Base-by-base conservation (phyloP, 2,888 invertebrate genomes). In the Icerya purchasi region DNA sequence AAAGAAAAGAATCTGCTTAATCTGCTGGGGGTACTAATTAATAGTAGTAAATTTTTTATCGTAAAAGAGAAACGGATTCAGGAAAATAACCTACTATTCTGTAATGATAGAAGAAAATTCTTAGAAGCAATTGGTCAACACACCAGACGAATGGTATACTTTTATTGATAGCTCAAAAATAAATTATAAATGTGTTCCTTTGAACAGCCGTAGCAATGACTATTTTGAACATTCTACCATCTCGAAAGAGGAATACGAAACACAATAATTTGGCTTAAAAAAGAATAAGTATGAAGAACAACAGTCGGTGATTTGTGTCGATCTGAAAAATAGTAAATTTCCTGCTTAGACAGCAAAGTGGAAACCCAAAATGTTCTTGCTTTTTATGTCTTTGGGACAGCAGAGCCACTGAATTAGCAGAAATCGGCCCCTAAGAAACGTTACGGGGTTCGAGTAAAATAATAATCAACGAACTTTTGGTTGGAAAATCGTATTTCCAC, bases 131-230 rank as follows among this genome's bases (percentile, higher is more conserved):
- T 54, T 25, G 50, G 21, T 60, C 21, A 57, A 25, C 63, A 50
- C 64, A 65, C 61, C 36, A 58, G 49, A 55, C 62, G 23, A 55
- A 62, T 36, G 64, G 68, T 36, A 68, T 66, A 66, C 56, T 66
- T 36, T 59, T 68, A 8, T 68, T 56, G 67, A 68, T 62, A 63
- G 63, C 2, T 66, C 64, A 8, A 66, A 66, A 62, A 50, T 49
- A 58, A 67, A 67, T 61, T 61, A 68, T 1, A 67, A 68, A 65
- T 65, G 64, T 22, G 64, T 67, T 19, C 61, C 68, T 3, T 55
- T 67, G 2, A 66, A 68, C 51, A 66, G 64, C 54, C 63, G 63
- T 5, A 68, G 67, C 59, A 62, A 76, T 54, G 67, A 61, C 62
- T 63, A 66, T n/a, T 53, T 36, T 14, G 36, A 14, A 5, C 36